Conservation (phyloP, 2,113 vertebrate genomes). For the Balaeniceps rex region DNA sequence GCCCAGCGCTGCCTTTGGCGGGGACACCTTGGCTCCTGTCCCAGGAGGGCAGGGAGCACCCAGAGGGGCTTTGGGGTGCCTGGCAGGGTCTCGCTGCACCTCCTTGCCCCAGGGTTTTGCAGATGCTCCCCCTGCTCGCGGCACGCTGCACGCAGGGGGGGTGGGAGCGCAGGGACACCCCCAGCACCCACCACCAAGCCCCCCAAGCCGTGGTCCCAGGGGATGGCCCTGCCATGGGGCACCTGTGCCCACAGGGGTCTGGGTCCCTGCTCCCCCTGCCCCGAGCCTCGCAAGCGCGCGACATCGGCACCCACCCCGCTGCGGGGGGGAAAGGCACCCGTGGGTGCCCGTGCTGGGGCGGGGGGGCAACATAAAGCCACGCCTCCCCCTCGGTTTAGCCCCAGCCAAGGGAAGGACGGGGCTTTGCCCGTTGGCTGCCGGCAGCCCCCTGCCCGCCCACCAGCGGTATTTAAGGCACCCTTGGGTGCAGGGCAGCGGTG, state of each 20-base stretch:
- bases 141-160: not conserved
- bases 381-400: not conserved
- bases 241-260: too few relatives aligned
- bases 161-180: not conserved
- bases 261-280: not conserved
- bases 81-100: not conserved
- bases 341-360: not conserved
- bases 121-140: not conserved
- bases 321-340: not conserved
- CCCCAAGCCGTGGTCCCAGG: not conserved
- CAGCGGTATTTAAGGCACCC: not conserved
- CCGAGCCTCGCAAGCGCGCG: rapidly evolving
- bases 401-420: not conserved
- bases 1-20: not conserved
- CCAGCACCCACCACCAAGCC: not conserved
- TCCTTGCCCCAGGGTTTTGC: not conserved
- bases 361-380: not conserved
- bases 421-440: not conserved
- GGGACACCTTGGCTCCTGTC: not conserved
- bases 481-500: not conserved
- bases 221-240: too few relatives aligned
- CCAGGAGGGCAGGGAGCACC: not conserved
- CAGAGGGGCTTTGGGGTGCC: not conserved
- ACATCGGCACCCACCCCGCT: not conserved
- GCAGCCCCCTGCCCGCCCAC: not conserved